Evolutionary conservation across 2,888 invertebrate genomes (phyloP).

Genomic region (Athetis lepigone): DNA sequence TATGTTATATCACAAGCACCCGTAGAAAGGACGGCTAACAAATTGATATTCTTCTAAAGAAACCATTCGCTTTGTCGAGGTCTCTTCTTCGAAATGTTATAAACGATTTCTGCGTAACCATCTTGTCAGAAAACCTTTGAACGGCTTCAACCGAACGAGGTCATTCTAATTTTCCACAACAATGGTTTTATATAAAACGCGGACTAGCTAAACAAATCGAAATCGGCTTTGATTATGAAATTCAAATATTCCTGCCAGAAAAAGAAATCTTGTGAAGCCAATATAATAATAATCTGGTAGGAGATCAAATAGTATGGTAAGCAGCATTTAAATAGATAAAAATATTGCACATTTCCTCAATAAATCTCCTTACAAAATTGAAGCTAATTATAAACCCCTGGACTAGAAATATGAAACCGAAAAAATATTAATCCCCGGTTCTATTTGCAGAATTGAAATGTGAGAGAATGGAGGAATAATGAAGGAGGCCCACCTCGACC

Average conservation of each 20-base stretch:
- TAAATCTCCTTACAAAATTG: background rate
- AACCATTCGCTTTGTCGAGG: background rate
- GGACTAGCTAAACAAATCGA: constrained; percentile 30
- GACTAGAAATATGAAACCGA: constrained; percentile 21
- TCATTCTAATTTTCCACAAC: constrained; percentile 48
- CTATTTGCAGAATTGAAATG: constrained; percentile 68
- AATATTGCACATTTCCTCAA: background rate
- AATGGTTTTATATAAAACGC: constrained; percentile 39
- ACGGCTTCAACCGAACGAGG: constrained; percentile 21
- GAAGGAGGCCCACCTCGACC: constrained; percentile 83
- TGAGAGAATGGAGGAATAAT: constrained; percentile 80
- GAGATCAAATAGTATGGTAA: background rate
- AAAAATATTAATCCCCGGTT: constrained; percentile 13
- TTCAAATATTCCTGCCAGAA: constrained; percentile 14
- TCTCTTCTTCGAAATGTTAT: background rate
- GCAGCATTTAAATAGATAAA: background rate
- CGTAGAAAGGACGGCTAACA: background rate
- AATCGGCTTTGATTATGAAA: constrained; percentile 20
- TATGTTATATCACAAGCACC: background rate
- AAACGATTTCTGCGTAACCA: constrained; percentile 10
- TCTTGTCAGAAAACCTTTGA: constrained; percentile 20
- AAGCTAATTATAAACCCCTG: constrained; percentile 10
- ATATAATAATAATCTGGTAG: background rate
- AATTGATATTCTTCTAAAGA: constrained; percentile 6
- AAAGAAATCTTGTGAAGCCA: background rate